A percentile compares a stretch with the other conserved stretches of the same genome.
Conservation (phyloP, 2,113 vertebrate genomes). For the Symphodus melops region DNA sequence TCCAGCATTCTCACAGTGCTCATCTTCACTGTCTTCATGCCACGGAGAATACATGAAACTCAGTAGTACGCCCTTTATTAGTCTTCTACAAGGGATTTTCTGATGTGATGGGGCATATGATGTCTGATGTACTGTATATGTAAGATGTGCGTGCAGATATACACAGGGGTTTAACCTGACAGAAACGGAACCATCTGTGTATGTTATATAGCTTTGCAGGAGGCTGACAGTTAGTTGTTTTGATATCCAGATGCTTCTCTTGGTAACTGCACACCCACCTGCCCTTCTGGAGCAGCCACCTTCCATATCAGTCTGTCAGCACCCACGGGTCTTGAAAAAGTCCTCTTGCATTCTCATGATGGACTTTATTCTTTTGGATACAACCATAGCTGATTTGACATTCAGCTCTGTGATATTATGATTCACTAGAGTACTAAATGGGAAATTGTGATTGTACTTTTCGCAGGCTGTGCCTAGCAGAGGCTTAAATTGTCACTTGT, state of each 20-base stretch:
- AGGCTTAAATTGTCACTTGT: slow-evolving; percentile 52
- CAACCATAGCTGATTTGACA: slow-evolving; percentile 30
- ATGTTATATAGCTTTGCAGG: background rate
- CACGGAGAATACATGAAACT: slow-evolving; percentile 9
- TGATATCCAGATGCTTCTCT: slow-evolving; percentile 23
- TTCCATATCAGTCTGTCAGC: slow-evolving; percentile 28
- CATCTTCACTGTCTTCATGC: slow-evolving; percentile 20
- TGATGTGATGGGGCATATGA: background rate
- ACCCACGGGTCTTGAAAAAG: background rate
- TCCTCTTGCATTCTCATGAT: slow-evolving; percentile 14
- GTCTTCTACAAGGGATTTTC: slow-evolving; percentile 8
- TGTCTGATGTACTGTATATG: slow-evolving; percentile 2
- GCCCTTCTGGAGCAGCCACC: slow-evolving; percentile 5
- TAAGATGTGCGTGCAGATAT: slow-evolving; percentile 19
- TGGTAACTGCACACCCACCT: slow-evolving; percentile 11
- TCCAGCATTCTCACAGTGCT: slow-evolving; percentile 41
- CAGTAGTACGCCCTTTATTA: slow-evolving; percentile 4
- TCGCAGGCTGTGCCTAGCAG: slow-evolving; percentile 33
- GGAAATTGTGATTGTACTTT: slow-evolving; percentile 36
- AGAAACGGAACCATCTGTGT: background rate
- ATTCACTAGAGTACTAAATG: slow-evolving; percentile 27
- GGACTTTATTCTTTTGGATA: slow-evolving; percentile 35
- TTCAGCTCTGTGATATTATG: slow-evolving; percentile 28
- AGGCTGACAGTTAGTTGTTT: no score
- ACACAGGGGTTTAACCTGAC: background rate